phyloP scores from a whole-genome alignment of 2,113 vertebrate species.

The Nyctereutes procyonoides region DNA sequence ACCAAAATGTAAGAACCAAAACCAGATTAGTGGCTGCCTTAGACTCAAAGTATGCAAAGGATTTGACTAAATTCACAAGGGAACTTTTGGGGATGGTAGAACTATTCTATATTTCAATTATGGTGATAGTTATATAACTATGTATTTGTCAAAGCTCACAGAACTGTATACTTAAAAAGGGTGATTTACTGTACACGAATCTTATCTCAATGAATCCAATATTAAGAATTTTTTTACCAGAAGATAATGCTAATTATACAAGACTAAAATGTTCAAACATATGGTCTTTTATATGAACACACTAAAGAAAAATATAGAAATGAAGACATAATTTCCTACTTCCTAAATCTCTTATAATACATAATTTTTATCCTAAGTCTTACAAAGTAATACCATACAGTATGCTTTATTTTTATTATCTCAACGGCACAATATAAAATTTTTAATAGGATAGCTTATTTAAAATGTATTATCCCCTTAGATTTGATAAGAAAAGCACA shows the following conservation, averaged over 20 bases:
- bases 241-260: background rate
- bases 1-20: background rate
- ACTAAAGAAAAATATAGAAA: background rate
- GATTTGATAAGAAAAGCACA: background rate
- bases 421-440: background rate
- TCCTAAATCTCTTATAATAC: background rate
- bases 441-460: background rate
- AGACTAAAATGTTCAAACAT: background rate
- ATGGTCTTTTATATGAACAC: background rate
- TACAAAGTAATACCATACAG: background rate
- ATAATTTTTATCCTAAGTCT: background rate
- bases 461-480: background rate
- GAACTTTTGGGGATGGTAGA: background rate
- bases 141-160: background rate
- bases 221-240: background rate
- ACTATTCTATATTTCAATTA: background rate
- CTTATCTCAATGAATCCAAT: background rate
- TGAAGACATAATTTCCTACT: background rate
- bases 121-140: background rate
- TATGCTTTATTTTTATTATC: background rate
- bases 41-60: background rate
- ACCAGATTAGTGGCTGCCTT: background rate
- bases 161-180: background rate
- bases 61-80: background rate
- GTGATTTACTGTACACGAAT: background rate